Conservation (phyloP, 2,888 invertebrate genomes). For the Drosophila helvetica region DNA sequence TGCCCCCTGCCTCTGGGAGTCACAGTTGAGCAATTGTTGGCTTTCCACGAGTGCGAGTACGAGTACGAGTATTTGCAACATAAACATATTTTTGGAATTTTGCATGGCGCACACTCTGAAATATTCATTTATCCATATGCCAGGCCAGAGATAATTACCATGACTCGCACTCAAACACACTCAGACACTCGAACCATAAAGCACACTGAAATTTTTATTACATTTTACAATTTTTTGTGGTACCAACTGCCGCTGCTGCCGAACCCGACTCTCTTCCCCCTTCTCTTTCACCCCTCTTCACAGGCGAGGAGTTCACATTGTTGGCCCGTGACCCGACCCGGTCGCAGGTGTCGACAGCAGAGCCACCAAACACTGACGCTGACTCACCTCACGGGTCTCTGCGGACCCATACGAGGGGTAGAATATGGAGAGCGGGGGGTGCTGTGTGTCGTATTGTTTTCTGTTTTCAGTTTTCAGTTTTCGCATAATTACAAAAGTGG, state of each 20-base stretch:
- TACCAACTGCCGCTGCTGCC: conserved; percentile 13
- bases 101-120: conserved; percentile 29
- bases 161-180: conserved; percentile 63
- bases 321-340: conserved; percentile 74
- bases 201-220: conserved; percentile 58
- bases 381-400: conserved; percentile 55
- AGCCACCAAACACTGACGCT: conserved; percentile 49
- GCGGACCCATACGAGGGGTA: no score
- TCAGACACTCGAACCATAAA: conserved; percentile 50
- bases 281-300: conserved; percentile 45
- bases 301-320: conserved; percentile 76
- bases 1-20: neutral
- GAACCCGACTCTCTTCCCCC: conserved; percentile 30
- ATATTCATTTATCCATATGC: conserved; percentile 47
- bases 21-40: conserved; percentile 15
- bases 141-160: conserved; percentile 60
- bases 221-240: conserved; percentile 53
- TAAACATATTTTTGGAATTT: conserved; percentile 15
- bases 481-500: conserved; percentile 69
- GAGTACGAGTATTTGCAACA: conserved; percentile 18
- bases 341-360: conserved; percentile 71
- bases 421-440: neutral
- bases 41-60: no score
- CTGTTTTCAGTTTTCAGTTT: conserved; percentile 68
- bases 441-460: conserved; percentile 33